phyloP scores from a whole-genome alignment of 64 coral and sea anemone genomes.

The Pocillopora damicornis region DNA sequence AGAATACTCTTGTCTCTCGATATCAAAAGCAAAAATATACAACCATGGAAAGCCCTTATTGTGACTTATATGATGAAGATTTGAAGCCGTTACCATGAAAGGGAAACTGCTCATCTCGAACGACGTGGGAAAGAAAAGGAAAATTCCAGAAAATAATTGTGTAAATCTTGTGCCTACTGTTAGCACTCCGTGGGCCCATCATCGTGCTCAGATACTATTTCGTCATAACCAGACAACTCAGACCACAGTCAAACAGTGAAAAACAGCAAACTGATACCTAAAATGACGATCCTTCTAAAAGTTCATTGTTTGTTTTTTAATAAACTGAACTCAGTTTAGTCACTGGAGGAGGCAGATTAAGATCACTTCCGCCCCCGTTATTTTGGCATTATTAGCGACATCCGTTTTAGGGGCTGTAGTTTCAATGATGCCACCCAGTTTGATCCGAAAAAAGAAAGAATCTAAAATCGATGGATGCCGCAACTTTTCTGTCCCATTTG shows the following conservation, averaged over 20 bases:
- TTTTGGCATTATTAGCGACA: no score
- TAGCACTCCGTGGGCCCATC: not conserved
- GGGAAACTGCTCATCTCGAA: constrained; percentile 17
- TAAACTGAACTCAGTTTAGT: not conserved
- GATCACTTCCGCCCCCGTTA: no score
- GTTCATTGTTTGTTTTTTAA: constrained; percentile 12
- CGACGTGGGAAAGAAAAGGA: not conserved
- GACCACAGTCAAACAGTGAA: not conserved
- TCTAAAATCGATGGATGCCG: no score
- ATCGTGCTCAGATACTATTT: constrained; percentile 1
- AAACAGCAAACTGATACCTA: not conserved
- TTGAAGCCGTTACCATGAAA: constrained; percentile 12
- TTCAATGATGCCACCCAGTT: no score
- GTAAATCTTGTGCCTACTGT: not conserved
- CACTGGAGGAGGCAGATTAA: not conserved
- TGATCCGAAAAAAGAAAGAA: no score
- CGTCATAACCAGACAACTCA: not conserved
- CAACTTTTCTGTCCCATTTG: no score
- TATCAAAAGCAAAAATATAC: not conserved
- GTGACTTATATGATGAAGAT: not conserved
- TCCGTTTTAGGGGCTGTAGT: no score
- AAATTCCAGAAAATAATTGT: not conserved
- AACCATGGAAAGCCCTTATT: not conserved
- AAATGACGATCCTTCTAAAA: not conserved
- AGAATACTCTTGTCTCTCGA: not conserved